Base-by-base conservation (phyloP, 2,113 vertebrate species). In the Prionailurus viverrinus region DNA sequence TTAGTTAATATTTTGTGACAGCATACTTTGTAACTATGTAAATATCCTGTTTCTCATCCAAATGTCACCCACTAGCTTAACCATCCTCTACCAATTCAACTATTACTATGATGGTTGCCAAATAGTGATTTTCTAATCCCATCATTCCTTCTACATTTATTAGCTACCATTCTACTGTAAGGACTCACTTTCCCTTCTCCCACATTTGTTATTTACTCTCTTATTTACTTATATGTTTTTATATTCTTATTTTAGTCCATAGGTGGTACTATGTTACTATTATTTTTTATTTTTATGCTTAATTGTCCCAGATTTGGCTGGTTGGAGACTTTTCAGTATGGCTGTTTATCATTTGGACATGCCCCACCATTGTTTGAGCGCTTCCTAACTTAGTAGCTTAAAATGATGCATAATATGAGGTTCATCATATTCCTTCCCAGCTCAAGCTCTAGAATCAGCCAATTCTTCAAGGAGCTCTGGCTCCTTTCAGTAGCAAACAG, bases 231-330 rank as follows among this genome's bases (percentile, higher is more conserved):
- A 36, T 66, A 74, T 79, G 69, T 1, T 29, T 89, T 12, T 7
- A 55, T 82, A 82, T 76, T 95, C 12, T 73, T 87, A 88, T 91
- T 94, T 96, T 95, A 95, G 39, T 76, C 29, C 48, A 1, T 85
- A 31, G 36, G 14, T 78, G 83, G 73, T 61, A 48, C 74, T 73
- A 39, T 10, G 39, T 51, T 9, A 81, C 81, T 76, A 36, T 79
- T 14, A 61, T 71, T 87, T 48, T 92, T 96, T 86, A 81, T 61
- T 92, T 87, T 95, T 79, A 83, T 90, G 53, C 19, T 63, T 87
- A 74, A 58, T 58, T 80, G 65, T 39, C 6, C 39, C 55, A 68
- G 19, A 68, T 80, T 88, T 80, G 41, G 39, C 63, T 63, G 53
- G 2, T 48, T 36, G 45, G n/a, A 51, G 39, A 83, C 18, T 21